These are phyloP conservation scores for Nycteola revayana DNA, from an alignment of 2,888 invertebrate genomes.

Conservation along the genomic window DNA sequence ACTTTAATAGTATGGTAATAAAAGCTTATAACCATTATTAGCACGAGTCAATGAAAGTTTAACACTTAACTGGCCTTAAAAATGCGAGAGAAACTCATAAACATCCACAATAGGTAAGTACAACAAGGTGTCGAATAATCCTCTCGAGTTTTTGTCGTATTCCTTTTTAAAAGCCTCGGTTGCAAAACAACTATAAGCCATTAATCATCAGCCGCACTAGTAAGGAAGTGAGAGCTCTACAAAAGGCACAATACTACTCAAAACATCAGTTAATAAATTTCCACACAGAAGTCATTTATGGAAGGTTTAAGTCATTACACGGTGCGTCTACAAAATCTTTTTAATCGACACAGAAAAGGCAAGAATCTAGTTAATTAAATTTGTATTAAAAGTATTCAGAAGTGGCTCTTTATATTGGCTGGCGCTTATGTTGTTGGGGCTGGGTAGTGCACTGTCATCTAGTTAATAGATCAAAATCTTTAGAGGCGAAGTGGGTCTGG, in stretches of 20 bases:
- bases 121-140: conserved; percentile 41
- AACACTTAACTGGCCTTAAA: conserved; percentile 30
- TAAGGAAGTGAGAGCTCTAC: conserved; percentile 50
- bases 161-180: conserved; percentile 31
- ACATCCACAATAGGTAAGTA: conserved; percentile 17
- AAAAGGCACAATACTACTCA: conserved; percentile 59
- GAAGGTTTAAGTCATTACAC: conserved; percentile 76
- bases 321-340: conserved; percentile 68
- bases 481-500: conserved; percentile 61
- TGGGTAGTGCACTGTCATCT: conserved; percentile 61
- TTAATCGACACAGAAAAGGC: conserved; percentile 65
- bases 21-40: conserved; percentile 22
- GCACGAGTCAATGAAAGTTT: conserved; percentile 30
- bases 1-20: no score
- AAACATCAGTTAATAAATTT: conserved; percentile 70
- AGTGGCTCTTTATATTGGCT: conserved; percentile 67
- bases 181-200: conserved; percentile 47
- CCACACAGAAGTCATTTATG: conserved; percentile 71
- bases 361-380: conserved; percentile 76
- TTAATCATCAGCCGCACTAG: conserved; percentile 59
- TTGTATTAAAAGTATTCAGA: conserved; percentile 69
- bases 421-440: conserved; percentile 70
- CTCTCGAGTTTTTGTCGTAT: conserved; percentile 36
- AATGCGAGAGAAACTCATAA: conserved; percentile 29
- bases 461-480: conserved; percentile 78